phyloP scores from a whole-genome alignment of 2,888 invertebrate genomes.

The Ischnura elegans region DNA sequence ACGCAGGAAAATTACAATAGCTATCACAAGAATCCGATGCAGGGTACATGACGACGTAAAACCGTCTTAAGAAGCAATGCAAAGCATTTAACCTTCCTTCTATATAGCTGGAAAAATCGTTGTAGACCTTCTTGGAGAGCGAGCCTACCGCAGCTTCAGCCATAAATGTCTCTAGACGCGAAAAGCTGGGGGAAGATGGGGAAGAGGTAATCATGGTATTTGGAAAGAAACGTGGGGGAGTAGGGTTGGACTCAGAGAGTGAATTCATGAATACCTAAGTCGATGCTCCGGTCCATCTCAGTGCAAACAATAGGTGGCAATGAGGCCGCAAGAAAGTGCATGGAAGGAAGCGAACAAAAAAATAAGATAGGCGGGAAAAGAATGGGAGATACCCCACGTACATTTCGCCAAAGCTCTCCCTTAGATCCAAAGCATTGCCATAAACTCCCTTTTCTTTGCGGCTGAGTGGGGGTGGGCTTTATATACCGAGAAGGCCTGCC shows the following conservation, averaged over 20 bases:
- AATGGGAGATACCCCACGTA: not conserved
- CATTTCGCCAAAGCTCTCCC: not conserved
- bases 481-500: not conserved
- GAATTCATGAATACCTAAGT: conserved; percentile 40
- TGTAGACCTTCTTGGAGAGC: too few species aligned
- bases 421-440: not conserved
- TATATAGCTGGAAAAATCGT: too few species aligned
- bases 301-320: not conserved
- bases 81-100: too few species aligned
- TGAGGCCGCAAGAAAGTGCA: conserved; percentile 6
- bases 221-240: too few species aligned
- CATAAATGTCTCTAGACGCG: not conserved
- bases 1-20: too few species aligned
- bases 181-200: not conserved
- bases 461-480: not conserved
- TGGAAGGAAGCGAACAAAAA: not conserved
- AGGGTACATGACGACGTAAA: too few species aligned
- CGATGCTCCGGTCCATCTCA: conserved; percentile 28
- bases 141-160: not conserved
- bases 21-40: too few species aligned
- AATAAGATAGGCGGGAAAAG: not conserved
- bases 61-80: too few species aligned
- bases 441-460: not conserved
- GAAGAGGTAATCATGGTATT: too few species aligned
- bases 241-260: too few species aligned